Evolutionary conservation across 2,888 invertebrate species (phyloP), one percentile per base, ranked within the genome.

Genomic region (Hirtodrosophila alboralis): DNA sequence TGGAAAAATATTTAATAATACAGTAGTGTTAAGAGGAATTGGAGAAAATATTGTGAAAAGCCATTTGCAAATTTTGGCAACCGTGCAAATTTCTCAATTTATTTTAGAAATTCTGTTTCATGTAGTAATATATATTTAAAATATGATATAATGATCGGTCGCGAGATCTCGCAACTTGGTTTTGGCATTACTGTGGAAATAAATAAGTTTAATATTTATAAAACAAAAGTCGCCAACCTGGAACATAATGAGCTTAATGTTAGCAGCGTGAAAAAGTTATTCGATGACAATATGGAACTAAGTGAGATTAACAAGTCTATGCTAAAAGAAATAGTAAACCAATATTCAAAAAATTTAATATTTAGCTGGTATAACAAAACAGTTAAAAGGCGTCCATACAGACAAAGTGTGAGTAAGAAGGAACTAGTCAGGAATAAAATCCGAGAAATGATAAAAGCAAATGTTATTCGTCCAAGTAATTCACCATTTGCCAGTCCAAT

Each of bases 121-220:
- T 34, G 52, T 52, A 4, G 37, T 62, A 27, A 9, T 2, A 1
- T 23, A 45, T 33, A 23, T 45, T 23, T 60, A 4, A 49, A 61
- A n/a, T 9, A 54, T n/a, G 61, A 52, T 13, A 36, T 62, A 26
- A 40, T 62, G 51, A 47, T 62, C 31, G 57, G 47, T 8, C 41
- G 23, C 1, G 49, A 61, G 30, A 45, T 61, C 14, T 13, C 49
- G 1, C 4, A 13, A 13, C 27, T 27, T 26, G 45, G 45, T 10
- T 61, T 61, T 26, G 40, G 59, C 1, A 18, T 59, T 9, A 41
- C 34, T 5, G 47, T 47, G 4, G 45, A 48, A 10, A 30, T 33
- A 16, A 16, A 58, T 12, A 45, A 58, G 6, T 51, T 58, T 9
- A 12, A 38, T 27, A 45, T 40, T 1, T 44, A 14, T 23, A 52